Evolutionary conservation across 2,113 vertebrate species (phyloP), one percentile per base, ranked within the genome.

Genomic region (Callocephalon fimbriatum): DNA sequence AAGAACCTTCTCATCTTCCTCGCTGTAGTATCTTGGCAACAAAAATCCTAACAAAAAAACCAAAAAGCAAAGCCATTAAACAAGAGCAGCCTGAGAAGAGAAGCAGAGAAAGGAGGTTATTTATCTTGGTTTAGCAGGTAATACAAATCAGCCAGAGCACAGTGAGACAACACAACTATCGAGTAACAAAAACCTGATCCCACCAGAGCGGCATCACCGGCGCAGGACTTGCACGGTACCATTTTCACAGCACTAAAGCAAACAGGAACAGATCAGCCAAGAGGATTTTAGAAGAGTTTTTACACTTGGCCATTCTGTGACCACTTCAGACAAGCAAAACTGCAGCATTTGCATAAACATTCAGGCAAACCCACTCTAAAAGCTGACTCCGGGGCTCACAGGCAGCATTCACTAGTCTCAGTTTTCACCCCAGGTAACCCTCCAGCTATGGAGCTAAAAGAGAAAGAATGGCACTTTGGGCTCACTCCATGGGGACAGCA

Each of bases 1-100:
- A 99, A 98, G 98, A 99, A 99, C 77, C 99, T 99, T 98, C 99
- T 99, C 99, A 99, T 99, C 95, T 97, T 98, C 97, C 93, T 96
- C 7, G 29, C 72, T 75, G 92, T 23, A 73, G 85, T 73, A 90
- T 62, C 90, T 71, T 92, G 96, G 93, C 94, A 96, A 85, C 82
- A 88, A 91, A 94, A 92, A 72, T 89, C 96, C 97, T 97, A 94
- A 82, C 8, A 12, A 51, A 66, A 25, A 14, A 88, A 68, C 38
- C 10, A 40, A 40, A 66, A 37, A 78, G 9, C n/a, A 91, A 73
- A 84, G 53, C 32, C 73, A 70, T 17, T 96, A 58, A 97, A 85
- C 22, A 48, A 87, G 47, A 75, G 65, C 76, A 88, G 84, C 45
- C 51, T 31, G 59, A 85, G 38, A 79, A 94, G 65, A 76, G 87